Evolutionary conservation across 2,888 invertebrate species (phyloP).

Genomic region (Eupithecia pulchellata): DNA sequence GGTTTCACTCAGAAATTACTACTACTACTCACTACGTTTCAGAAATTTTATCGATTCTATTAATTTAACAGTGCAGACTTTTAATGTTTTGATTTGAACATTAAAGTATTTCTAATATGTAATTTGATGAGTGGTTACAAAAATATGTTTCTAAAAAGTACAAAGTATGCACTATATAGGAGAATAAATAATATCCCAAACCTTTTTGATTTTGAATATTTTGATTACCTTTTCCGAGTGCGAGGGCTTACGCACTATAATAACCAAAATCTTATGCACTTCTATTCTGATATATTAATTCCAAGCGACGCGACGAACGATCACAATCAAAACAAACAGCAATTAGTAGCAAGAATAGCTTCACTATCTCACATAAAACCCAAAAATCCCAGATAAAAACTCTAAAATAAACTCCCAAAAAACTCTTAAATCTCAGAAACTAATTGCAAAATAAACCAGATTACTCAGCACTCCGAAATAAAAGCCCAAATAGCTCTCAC

Average conservation of each 20-base stretch:
- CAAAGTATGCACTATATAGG: too few relatives aligned
- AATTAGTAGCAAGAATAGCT: background rate
- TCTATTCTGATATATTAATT: background rate
- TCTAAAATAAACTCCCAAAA: background rate
- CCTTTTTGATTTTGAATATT: too few relatives aligned
- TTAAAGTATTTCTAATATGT: background rate
- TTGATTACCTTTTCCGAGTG: too few relatives aligned
- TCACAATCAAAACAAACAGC: background rate
- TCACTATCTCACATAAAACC: background rate
- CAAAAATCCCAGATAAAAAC: background rate
- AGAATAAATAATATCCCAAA: too few relatives aligned
- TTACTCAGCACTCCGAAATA: slow-evolving; percentile 4
- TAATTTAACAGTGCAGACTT: background rate
- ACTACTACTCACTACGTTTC: background rate
- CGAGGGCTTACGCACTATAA: too few relatives aligned
- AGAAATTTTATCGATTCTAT: background rate
- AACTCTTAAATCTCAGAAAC: background rate
- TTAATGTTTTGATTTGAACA: background rate
- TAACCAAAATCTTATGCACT: too few relatives aligned
- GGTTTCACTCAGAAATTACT: slow-evolving; percentile 2
- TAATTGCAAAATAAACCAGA: background rate
- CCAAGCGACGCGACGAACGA: background rate
- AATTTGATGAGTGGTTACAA: too few relatives aligned
- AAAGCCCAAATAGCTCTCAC: background rate
- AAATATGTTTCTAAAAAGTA: background rate